These are phyloP conservation scores for Poeciliopsis gracilis DNA, from an alignment of 2,797 vertebrate species.

Conservation along the genomic window DNA sequence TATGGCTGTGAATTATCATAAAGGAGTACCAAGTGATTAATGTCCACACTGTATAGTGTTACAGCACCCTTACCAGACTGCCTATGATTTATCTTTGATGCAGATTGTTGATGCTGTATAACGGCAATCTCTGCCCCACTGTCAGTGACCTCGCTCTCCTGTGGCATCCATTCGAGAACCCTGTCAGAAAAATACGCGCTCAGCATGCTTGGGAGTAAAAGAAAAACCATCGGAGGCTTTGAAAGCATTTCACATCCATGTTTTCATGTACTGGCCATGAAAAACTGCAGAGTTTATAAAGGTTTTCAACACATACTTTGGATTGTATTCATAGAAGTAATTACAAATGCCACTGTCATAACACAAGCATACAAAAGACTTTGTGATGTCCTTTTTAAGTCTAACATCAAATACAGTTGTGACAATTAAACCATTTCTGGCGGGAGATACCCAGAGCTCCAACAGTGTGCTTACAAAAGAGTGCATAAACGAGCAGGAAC, in stretches of 20 bases:
- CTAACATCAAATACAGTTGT: slow-evolving; percentile 28
- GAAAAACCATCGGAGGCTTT: slow-evolving; percentile 35
- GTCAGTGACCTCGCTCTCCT: slow-evolving; percentile 67
- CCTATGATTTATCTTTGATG: slow-evolving; percentile 52
- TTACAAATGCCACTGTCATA: slow-evolving; percentile 15
- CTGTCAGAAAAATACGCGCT: slow-evolving; percentile 46
- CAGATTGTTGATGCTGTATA: slow-evolving; percentile 59
- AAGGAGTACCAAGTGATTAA: slow-evolving; percentile 20
- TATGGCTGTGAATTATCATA: slow-evolving; percentile 10
- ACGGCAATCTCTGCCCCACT: slow-evolving; percentile 52
- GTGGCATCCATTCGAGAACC: slow-evolving; percentile 44
- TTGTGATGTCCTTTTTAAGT: slow-evolving; percentile 15
- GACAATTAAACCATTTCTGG: slow-evolving; percentile 26
- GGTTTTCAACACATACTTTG: slow-evolving; percentile 4
- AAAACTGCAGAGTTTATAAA: slow-evolving; percentile 16
- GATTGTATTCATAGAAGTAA: slow-evolving; percentile 7
- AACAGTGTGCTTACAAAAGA: slow-evolving; percentile 16
- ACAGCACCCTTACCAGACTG: slow-evolving; percentile 36
- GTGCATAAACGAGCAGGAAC: slow-evolving; percentile 27
- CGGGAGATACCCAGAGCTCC: slow-evolving; percentile 15
- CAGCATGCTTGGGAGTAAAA: slow-evolving; percentile 37
- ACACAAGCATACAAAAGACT: slow-evolving; percentile 19
- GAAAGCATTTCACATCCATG: slow-evolving; percentile 38
- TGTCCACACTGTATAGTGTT: slow-evolving; percentile 16
- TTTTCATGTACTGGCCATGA: slow-evolving; percentile 39